Conservation (phyloP, 2,113 vertebrate genomes). For the Engystomops pustulosus region DNA sequence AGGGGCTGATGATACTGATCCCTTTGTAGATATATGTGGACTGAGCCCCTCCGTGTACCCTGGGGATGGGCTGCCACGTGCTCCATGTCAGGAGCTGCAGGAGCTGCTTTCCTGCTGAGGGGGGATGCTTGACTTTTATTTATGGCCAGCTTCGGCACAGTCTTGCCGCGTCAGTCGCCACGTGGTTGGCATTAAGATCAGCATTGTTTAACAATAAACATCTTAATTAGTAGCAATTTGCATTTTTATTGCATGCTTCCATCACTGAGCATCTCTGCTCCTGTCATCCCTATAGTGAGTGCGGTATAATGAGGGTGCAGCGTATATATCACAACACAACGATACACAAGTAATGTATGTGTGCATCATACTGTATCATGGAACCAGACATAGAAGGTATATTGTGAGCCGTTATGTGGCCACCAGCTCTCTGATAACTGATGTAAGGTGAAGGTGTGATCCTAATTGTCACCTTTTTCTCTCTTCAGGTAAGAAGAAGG, state of each 20-base stretch:
- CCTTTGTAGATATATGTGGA: neutral
- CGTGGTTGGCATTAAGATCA: conserved; percentile 36
- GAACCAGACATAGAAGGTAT: too few relatives aligned
- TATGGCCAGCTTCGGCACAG: neutral
- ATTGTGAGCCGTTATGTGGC: too few relatives aligned
- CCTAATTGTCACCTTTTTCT: conserved; percentile 23
- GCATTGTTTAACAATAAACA: conserved; percentile 49
- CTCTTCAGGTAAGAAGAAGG: conserved; percentile 93
- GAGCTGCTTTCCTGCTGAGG: neutral
- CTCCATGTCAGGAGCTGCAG: neutral
- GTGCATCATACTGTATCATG: too few relatives aligned
- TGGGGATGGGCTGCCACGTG: neutral
- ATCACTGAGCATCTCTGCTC: neutral
- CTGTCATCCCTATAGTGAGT: conserved; percentile 14
- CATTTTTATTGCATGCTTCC: conserved; percentile 43
- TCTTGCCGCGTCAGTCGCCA: neutral
- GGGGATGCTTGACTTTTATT: conserved; percentile 11
- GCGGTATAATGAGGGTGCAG: neutral
- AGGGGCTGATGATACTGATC: too few relatives aligned
- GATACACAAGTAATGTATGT: too few relatives aligned
- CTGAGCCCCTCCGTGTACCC: neutral
- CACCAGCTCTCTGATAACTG: too few relatives aligned
- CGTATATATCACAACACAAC: conserved; percentile 22
- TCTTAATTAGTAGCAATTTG: conserved; percentile 49
- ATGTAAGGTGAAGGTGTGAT: too few relatives aligned